phyloP scores from a whole-genome alignment of 2,888 invertebrate species.

The Ceramica pisi region DNA sequence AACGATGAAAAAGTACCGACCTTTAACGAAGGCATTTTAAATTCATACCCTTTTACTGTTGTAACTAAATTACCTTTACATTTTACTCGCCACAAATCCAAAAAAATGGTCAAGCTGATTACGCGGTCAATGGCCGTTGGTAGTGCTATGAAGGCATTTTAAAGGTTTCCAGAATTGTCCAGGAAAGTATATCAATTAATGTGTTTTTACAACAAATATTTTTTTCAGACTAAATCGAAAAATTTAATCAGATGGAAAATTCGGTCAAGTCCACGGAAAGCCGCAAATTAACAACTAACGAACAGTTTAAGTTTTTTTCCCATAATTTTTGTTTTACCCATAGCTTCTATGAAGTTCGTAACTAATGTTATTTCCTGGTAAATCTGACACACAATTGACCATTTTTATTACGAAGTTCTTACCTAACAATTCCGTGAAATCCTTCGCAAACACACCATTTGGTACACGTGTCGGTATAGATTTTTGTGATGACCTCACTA shows the following conservation, averaged over 20 bases:
- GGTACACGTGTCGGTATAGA: slow-evolving; percentile 2
- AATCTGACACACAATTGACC: not conserved
- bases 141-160: not conserved
- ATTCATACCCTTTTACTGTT: not conserved
- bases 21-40: not conserved
- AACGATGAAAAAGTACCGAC: not conserved
- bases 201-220: too few relatives aligned
- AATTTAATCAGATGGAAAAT: not conserved
- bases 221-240: not conserved
- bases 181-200: not conserved
- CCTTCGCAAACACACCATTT: not conserved
- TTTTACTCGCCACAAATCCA: not conserved
- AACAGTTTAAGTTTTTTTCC: not conserved
- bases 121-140: not conserved
- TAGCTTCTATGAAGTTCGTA: not conserved
- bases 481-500: slow-evolving; percentile 1
- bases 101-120: not conserved
- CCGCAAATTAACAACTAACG: not conserved
- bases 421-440: not conserved
- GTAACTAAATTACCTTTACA: not conserved
- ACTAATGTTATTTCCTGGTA: not conserved
- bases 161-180: not conserved
- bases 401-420: not conserved
- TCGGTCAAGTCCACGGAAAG: not conserved
- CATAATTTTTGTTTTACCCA: not conserved